Percentiles rank a stretch among this genome's conserved stretches.
Evolutionary conservation across 2,797 vertebrate genomes (phyloP).

Genomic region (Huso huso): DNA sequence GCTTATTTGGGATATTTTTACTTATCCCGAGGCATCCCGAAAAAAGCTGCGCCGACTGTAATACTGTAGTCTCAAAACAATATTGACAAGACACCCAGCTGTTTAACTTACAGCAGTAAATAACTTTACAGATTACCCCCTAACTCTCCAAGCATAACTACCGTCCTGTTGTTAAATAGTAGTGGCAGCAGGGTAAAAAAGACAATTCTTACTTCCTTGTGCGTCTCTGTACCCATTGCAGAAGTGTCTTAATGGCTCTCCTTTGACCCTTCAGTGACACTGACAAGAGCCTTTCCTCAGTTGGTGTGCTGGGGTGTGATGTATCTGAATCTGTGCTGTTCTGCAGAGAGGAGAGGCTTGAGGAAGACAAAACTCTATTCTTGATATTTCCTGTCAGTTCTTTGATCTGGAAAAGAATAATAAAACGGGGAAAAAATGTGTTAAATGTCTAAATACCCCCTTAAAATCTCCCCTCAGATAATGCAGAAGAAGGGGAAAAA

Average conservation of each 20-base stretch:
- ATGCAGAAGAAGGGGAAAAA: no score
- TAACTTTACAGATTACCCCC: no score
- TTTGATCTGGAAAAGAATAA: slow-evolving; percentile 72
- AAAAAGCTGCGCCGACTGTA: no score
- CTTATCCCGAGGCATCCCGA: no score
- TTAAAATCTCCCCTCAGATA: no score
- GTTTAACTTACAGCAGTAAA: no score
- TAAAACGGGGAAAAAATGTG: background rate
- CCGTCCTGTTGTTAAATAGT: no score
- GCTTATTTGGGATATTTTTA: no score
- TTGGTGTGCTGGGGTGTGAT: slow-evolving; percentile 70
- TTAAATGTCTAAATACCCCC: background rate
- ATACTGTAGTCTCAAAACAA: no score
- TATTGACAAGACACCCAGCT: no score
- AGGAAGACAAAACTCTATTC: slow-evolving; percentile 78
- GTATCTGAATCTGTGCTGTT: slow-evolving; percentile 81
- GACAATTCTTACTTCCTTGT: slow-evolving; percentile 77
- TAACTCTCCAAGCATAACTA: no score
- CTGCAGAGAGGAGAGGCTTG: slow-evolving; percentile 81
- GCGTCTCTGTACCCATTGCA: slow-evolving; percentile 90
- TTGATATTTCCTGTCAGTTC: slow-evolving; percentile 92
- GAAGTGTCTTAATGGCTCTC: slow-evolving; percentile 81
- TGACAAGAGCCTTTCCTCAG: slow-evolving; percentile 55
- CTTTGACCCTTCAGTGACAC: slow-evolving; percentile 73
- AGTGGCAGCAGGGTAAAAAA: background rate